Conservation (phyloP, 2,113 vertebrate genomes). For the Hylia prasina region DNA sequence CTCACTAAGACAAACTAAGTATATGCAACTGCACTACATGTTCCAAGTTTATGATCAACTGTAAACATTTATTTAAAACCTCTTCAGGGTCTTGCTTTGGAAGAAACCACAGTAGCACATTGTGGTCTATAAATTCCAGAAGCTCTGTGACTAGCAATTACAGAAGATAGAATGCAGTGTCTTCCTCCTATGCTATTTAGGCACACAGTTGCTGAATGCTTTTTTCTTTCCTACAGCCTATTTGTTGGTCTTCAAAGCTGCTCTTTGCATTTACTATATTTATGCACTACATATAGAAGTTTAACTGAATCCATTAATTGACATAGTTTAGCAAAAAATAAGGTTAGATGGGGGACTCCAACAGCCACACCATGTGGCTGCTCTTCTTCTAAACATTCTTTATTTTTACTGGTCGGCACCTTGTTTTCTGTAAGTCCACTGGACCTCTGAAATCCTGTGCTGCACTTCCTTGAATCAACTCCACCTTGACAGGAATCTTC, state of each 20-base stretch:
- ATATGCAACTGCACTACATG: neutral
- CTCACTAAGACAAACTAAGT: neutral
- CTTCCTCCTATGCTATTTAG: neutral
- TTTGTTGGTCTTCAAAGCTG: neutral
- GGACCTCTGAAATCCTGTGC: neutral
- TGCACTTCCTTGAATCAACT: neutral
- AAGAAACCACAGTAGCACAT: neutral
- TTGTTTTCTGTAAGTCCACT: neutral
- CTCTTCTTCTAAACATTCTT: neutral
- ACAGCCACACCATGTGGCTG: neutral
- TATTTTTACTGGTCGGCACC: neutral
- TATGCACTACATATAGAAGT: neutral
- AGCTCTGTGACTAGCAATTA: neutral
- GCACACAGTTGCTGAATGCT: neutral
- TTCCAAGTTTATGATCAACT: neutral
- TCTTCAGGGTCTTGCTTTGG: neutral
- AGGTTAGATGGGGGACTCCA: neutral
- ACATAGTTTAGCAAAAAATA: neutral
- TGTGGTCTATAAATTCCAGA: neutral
- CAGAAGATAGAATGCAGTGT: neutral
- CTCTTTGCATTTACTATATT: neutral
- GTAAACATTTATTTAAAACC: neutral
- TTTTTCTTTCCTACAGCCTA: neutral
- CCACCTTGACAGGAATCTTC: accelerated
- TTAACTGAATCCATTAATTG: neutral